phyloP scores from a whole-genome alignment of 2,113 vertebrate species.

The Rhinichthys klamathensis region DNA sequence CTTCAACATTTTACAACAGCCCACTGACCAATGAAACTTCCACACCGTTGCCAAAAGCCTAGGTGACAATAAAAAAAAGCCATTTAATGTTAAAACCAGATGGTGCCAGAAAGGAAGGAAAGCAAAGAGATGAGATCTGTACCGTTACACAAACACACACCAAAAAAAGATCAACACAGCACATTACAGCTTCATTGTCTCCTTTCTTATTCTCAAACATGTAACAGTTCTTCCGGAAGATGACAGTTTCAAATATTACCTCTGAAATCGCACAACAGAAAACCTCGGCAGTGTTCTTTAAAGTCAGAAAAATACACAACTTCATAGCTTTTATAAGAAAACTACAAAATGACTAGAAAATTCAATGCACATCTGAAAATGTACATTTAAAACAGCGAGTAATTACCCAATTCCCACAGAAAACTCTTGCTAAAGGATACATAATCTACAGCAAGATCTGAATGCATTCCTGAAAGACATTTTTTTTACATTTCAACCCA shows the following conservation, averaged over 20 bases:
- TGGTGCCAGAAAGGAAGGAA: conserved; percentile 54
- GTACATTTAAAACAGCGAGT: conserved; percentile 27
- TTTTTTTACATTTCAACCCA: not conserved
- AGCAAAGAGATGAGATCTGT: conserved; percentile 31
- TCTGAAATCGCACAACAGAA: not conserved
- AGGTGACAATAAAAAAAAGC: conserved; percentile 69
- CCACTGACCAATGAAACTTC: conserved; percentile 68
- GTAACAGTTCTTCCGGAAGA: not conserved
- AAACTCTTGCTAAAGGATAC: conserved; percentile 17
- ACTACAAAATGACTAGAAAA: not conserved
- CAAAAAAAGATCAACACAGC: not conserved
- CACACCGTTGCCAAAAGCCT: conserved; percentile 65
- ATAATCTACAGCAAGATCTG: not conserved
- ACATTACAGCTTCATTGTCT: not conserved
- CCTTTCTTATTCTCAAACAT: not conserved
- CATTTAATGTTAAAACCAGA: conserved; percentile 73
- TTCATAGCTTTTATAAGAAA: not conserved
- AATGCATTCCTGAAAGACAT: conserved; percentile 14
- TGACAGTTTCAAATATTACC: not conserved
- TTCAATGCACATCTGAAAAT: conserved; percentile 16
- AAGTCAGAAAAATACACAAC: not conserved
- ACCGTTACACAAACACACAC: conserved; percentile 24
- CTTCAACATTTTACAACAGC: conserved; percentile 72
- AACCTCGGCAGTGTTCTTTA: not conserved
- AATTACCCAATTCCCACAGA: conserved; percentile 34